Conservation (phyloP, 1,140 invertebrate species). For the Drosophila teissieri region DNA sequence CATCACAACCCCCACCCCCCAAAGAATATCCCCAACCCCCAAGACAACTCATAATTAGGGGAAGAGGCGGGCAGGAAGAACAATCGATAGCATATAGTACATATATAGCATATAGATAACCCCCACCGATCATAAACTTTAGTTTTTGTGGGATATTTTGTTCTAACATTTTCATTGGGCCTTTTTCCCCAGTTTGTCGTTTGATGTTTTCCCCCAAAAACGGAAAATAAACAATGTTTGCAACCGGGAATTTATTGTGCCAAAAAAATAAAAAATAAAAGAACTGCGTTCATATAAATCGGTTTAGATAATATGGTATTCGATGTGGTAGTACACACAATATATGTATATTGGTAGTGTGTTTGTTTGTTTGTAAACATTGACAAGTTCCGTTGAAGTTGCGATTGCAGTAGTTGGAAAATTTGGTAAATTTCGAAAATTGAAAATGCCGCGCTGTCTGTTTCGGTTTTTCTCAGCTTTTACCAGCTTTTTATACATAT, state of each 20-base stretch:
- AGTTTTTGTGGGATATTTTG: conserved; percentile 65
- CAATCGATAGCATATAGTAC: conserved; percentile 46
- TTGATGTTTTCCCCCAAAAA: conserved; percentile 70
- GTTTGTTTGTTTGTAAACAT: conserved; percentile 75
- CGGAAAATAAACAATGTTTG: conserved; percentile 75
- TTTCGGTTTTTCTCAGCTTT: conserved; percentile 16
- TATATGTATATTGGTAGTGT: conserved; percentile 64
- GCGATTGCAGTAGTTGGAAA: conserved; percentile 44
- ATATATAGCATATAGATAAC: conserved; percentile 54
- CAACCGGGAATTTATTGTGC: conserved; percentile 69
- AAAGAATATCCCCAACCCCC: conserved; percentile 4
- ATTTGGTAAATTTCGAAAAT: conserved; percentile 21
- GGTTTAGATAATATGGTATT: conserved; percentile 42
- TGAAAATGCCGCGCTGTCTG: conserved; percentile 72
- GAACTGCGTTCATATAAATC: conserved; percentile 47
- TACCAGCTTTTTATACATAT: not conserved
- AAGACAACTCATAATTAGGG: conserved; percentile 66
- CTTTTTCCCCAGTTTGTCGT: conserved; percentile 53
- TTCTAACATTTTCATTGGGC: conserved; percentile 31
- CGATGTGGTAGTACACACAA: not conserved
- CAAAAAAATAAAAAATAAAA: conserved; percentile 30
- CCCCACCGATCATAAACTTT: conserved; percentile 57
- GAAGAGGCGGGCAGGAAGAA: conserved; percentile 51
- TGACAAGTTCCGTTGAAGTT: conserved; percentile 74
- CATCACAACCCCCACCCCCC: conserved; percentile 3